phyloP scores from a whole-genome alignment of 2,113 vertebrate species.

The Eublepharis macularius region DNA sequence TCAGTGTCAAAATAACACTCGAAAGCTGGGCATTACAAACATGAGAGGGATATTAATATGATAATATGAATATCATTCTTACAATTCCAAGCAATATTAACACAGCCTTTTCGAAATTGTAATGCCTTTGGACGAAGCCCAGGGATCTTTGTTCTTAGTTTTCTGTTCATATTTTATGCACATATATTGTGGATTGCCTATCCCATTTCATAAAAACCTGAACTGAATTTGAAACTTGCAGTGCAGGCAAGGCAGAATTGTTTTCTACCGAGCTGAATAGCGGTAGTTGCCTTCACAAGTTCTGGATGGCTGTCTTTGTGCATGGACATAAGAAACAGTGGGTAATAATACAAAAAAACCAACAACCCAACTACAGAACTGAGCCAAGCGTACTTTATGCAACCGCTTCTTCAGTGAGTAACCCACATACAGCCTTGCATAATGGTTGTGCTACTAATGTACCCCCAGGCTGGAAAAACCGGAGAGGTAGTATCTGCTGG shows the following conservation, averaged over 20 bases:
- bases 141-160: not conserved
- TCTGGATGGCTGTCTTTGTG: not conserved
- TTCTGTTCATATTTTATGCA: not conserved
- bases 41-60: not conserved
- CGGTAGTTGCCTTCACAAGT: not conserved
- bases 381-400: too few relatives aligned
- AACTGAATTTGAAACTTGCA: not conserved
- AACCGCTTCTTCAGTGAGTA: too few relatives aligned
- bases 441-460: too few relatives aligned
- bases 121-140: not conserved
- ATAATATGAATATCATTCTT: not conserved
- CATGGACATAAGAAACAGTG: too few relatives aligned
- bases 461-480: too few relatives aligned
- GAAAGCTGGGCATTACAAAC: not conserved
- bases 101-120: not conserved
- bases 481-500: not conserved
- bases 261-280: not conserved
- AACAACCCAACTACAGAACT: too few relatives aligned
- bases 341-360: too few relatives aligned
- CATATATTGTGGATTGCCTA: too few relatives aligned
- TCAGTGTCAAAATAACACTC: not conserved
- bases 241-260: too few relatives aligned
- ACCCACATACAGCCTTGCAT: not conserved
- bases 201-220: not conserved
- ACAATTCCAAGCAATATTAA: conserved; percentile 11